These are phyloP conservation scores for Rhagium mordax DNA, from an alignment of 2,888 invertebrate genomes.

Conservation along the genomic window DNA sequence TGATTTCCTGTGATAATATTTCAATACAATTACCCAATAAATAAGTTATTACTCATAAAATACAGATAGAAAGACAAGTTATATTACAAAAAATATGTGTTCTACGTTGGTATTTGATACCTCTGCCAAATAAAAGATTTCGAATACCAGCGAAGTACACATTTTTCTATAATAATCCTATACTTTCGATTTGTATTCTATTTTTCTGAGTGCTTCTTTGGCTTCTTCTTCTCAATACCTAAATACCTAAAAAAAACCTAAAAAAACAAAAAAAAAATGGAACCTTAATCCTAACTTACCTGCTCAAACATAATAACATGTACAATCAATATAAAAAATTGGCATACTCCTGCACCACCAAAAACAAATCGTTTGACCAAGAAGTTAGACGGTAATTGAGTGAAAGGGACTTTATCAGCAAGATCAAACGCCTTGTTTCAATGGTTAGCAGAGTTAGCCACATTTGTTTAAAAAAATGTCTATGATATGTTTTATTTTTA, in stretches of 20 bases:
- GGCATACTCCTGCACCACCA: not conserved
- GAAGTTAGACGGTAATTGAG: slow-evolving; percentile 5
- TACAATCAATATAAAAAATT: not conserved
- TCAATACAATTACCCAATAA: not conserved
- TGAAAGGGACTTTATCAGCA: slow-evolving; percentile 12
- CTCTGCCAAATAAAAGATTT: not conserved
- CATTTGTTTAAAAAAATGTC: slow-evolving; percentile 26
- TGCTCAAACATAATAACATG: not conserved
- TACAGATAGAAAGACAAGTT: slow-evolving; percentile 11
- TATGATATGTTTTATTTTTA: slow-evolving; percentile 43
- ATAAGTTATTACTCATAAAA: no score
- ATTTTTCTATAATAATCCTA: not conserved
- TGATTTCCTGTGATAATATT: no score
- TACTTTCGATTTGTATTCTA: slow-evolving; percentile 7
- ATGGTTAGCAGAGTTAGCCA: not conserved
- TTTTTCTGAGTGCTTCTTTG: not conserved
- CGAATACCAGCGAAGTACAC: not conserved
- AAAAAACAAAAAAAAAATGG: not conserved
- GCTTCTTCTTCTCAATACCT: not conserved
- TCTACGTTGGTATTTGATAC: not conserved
- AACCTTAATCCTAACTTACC: slow-evolving; percentile 21
- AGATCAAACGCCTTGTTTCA: slow-evolving; percentile 13
- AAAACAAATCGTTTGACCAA: slow-evolving; percentile 7
- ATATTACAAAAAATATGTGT: not conserved
- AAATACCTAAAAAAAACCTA: not conserved